Evolutionary conservation across 2,113 vertebrate species (phyloP), one percentile per base, ranked within the genome.

Genomic region (Aphyosemion australe): DNA sequence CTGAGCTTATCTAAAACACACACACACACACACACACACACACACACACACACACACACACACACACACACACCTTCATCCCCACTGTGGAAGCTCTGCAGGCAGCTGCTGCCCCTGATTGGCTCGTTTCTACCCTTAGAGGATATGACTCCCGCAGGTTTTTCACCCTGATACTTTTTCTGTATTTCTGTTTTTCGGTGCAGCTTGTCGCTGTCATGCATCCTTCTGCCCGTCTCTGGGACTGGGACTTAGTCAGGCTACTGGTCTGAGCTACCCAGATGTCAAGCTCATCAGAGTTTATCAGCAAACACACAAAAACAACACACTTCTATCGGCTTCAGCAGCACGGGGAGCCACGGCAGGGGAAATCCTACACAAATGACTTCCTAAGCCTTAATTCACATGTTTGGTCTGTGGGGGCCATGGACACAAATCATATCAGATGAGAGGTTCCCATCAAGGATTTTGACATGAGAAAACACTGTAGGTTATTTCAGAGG

Each of bases 1-100:
- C 76, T 31, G n/a, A 68, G 82, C 65, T 89, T 80, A 88, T 89
- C 80, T 76, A 49, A 66, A 84, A 82, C 49, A 63, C 26, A 65
- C 80, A 79, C 58, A 76, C 58, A 60, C 60, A 21, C 32, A 49
- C 49, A 61, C 49, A 64, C 73, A 47, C 41, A 76, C 58, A 60
- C 60, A 21, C 32, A 49, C 49, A 61, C 50, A 64, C 73, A 47
- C 64, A 37, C 41, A 64, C 37, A 69, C 64, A 76, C 34, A 65
- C 8, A 45, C 37, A 31, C 54, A 66, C 65, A 56, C 69, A 63
- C 66, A 58, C 60, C 32, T 65, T 66, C 57, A 62, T 55, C 74
- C 66, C 60, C 1, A 55, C 80, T 65, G 69, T 49, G 67, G 65
- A 46, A 20, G 65, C 77, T 74, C 76, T 80, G 82, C 71, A 72